phyloP scores from a whole-genome alignment of 2,888 invertebrate species.

The Chelonus formosanus region DNA sequence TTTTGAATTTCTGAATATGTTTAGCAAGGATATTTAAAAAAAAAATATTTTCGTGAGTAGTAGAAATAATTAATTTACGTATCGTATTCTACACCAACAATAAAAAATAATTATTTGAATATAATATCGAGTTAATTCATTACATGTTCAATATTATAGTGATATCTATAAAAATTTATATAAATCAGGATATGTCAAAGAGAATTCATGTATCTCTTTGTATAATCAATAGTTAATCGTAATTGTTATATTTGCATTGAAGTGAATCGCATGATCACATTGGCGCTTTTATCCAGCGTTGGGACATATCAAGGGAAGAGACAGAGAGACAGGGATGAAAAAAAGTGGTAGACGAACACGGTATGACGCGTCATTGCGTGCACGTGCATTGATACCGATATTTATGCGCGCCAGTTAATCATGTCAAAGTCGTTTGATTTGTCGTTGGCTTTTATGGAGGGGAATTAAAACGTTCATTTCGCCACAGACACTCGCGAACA shows the following conservation, averaged over 20 bases:
- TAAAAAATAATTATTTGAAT: no score
- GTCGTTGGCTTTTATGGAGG: constrained; percentile 64
- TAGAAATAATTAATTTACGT: no score
- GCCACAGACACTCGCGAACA: constrained; percentile 63
- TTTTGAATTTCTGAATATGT: no score
- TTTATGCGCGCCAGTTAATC: constrained; percentile 64
- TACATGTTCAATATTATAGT: no score
- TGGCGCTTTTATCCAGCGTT: constrained; percentile 10
- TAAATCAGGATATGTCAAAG: no score
- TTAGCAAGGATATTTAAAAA: no score
- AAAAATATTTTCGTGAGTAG: no score
- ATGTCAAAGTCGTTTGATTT: constrained; percentile 64
- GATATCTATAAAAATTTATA: no score
- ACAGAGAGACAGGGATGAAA: constrained; percentile 32
- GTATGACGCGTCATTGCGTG: constrained; percentile 60
- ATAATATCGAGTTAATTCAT: no score
- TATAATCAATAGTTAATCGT: constrained; percentile 6
- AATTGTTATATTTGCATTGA: not conserved
- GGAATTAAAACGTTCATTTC: constrained; percentile 65
- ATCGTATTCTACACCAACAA: no score
- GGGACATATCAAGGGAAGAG: constrained; percentile 18
- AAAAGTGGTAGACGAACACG: constrained; percentile 42
- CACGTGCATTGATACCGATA: constrained; percentile 64
- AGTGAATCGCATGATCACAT: constrained; percentile 3
- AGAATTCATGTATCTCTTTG: not conserved